Conservation (phyloP, 2,888 invertebrate species). For the Patella caerulea region DNA sequence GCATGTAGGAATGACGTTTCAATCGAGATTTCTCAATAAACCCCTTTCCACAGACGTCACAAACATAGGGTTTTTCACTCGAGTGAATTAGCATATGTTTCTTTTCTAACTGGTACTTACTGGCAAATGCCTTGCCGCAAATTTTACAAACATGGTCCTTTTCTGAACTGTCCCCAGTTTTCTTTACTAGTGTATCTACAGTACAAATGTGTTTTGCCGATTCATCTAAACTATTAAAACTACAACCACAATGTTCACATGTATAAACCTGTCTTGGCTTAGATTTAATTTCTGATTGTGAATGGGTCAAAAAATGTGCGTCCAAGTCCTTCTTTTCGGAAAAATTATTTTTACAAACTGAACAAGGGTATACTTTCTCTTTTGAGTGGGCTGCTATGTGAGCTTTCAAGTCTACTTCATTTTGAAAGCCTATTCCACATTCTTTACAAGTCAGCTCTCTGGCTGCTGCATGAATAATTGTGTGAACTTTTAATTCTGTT, state of each 20-base stretch:
- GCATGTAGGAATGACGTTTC: constrained; percentile 7
- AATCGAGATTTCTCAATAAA: constrained; percentile 8
- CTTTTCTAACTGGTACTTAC: constrained; percentile 6
- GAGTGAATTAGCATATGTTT: constrained; percentile 6
- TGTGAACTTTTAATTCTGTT: constrained; percentile 10
- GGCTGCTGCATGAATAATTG: constrained; percentile 5
- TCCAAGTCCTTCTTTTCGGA: background rate
- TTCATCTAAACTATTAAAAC: constrained; percentile 9
- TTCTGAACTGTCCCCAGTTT: constrained; percentile 4
- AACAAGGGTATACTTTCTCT: background rate
- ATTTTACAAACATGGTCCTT: constrained; percentile 6
- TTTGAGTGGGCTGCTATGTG: constrained; percentile 1
- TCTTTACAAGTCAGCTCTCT: constrained; percentile 1
- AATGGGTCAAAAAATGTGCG: background rate
- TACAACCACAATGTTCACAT: constrained; percentile 1
- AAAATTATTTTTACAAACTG: constrained; percentile 1
- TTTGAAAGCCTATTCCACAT: constrained; percentile 5
- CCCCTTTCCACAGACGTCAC: constrained; percentile 3
- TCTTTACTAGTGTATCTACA: constrained; percentile 4
- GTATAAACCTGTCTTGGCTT: background rate
- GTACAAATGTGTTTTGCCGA: constrained; percentile 5
- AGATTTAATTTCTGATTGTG: background rate
- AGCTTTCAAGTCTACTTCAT: constrained; percentile 7
- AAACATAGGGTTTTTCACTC: constrained; percentile 7
- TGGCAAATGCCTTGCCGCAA: constrained; percentile 4